phyloP scores from a whole-genome alignment of 2,113 vertebrate species.

The Corythornis madagascariensis region DNA sequence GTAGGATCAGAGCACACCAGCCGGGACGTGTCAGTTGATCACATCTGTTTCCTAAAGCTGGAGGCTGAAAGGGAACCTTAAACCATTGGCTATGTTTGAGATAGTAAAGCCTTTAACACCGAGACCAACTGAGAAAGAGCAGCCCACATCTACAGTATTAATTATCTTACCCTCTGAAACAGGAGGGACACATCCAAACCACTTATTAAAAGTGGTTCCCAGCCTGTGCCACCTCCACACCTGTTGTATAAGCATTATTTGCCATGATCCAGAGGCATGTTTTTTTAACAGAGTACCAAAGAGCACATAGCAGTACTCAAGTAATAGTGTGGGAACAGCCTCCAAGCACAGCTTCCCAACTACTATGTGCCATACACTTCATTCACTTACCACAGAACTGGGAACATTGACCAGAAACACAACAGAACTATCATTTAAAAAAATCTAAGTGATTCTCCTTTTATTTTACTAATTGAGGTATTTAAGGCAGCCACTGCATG shows the following conservation, averaged over 20 bases:
- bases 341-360: background rate
- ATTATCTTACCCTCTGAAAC: background rate
- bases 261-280: background rate
- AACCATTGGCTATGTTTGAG: constrained; percentile 14
- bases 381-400: background rate
- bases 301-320: background rate
- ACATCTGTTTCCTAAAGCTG: constrained; percentile 36
- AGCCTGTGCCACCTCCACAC: background rate
- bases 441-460: background rate
- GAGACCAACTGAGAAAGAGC: background rate
- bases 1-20: constrained; percentile 60
- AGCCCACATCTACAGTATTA: background rate
- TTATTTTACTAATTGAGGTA: background rate
- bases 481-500: background rate
- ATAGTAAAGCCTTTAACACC: constrained; percentile 4
- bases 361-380: background rate
- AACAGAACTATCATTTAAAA: background rate
- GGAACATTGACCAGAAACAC: background rate
- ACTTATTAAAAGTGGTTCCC: background rate
- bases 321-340: background rate
- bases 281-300: background rate
- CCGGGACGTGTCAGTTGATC: constrained; percentile 13
- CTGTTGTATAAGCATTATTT: background rate
- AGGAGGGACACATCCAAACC: background rate
- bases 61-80: constrained; percentile 42